Percentiles rank a stretch among this genome's conserved stretches.
These are phyloP conservation scores for Trilocha varians DNA, from an alignment of 2,888 invertebrate species.

Conservation along the genomic window DNA sequence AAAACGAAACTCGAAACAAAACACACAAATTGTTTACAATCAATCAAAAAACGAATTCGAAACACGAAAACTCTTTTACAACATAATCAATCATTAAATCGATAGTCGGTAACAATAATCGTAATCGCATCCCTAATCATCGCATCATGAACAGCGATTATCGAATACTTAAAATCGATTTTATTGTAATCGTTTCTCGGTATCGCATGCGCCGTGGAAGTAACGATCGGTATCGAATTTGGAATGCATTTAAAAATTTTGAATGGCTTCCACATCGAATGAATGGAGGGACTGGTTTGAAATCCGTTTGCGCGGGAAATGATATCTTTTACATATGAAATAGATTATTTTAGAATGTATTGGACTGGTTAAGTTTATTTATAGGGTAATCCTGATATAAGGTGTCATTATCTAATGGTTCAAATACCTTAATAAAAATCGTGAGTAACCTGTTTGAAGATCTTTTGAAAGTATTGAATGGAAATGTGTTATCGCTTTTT, in stretches of 20 bases:
- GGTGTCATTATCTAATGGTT: no score
- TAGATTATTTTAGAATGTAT: neutral
- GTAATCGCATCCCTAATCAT: conserved; percentile 3
- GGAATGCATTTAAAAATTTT: conserved; percentile 4
- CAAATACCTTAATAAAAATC: no score
- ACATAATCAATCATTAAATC: conserved; percentile 21
- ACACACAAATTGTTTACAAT: neutral
- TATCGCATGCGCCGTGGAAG: neutral
- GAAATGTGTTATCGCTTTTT: no score
- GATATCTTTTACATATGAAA: neutral
- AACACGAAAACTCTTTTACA: conserved; percentile 19
- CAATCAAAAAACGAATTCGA: conserved; percentile 3
- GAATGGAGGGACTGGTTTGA: neutral
- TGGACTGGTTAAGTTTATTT: neutral
- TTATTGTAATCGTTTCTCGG: neutral
- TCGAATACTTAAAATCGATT: neutral
- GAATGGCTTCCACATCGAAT: conserved; percentile 2
- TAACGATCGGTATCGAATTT: conserved; percentile 1
- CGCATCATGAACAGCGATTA: neutral
- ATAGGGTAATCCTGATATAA: no score
- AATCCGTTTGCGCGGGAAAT: neutral
- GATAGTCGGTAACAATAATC: conserved; percentile 17
- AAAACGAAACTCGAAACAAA: neutral
- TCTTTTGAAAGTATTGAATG: no score
- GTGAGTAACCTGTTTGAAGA: no score